A percentile compares a stretch with the other conserved stretches of the same genome.
phyloP scores from a whole-genome alignment of 2,113 vertebrate species.

The Melanostigma gelatinosum region DNA sequence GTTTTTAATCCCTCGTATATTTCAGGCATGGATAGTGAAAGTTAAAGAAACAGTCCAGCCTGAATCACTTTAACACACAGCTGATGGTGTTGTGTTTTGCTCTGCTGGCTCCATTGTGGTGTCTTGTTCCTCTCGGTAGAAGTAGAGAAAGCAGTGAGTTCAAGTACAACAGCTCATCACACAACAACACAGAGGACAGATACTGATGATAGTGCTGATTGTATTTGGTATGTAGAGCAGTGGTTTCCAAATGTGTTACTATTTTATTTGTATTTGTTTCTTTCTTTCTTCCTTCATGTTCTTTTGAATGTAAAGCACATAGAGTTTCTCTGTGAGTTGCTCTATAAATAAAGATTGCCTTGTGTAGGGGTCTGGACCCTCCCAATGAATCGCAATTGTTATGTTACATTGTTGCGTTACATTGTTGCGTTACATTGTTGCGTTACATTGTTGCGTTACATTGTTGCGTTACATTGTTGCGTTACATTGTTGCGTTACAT shows the following conservation, averaged over 20 bases:
- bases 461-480: no score
- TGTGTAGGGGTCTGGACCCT: background rate
- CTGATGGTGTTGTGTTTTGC: background rate
- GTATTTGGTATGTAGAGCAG: background rate
- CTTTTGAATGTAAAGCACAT: no score
- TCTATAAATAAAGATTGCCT: no score
- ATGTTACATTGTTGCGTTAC: no score
- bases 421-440: no score
- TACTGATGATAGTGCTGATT: background rate
- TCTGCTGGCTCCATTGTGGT: constrained; percentile 2
- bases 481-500: no score
- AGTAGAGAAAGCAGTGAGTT: background rate
- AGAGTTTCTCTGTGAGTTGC: no score
- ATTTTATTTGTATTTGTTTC: no score
- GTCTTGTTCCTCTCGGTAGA: background rate
- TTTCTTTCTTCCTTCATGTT: no score
- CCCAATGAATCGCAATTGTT: background rate
- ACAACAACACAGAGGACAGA: background rate
- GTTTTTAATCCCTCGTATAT: constrained; percentile 39
- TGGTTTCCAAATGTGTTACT: no score
- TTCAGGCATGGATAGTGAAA: constrained; percentile 45
- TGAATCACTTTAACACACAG: background rate
- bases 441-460: no score
- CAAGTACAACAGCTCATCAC: background rate
- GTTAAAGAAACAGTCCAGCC: constrained; percentile 38